Base-by-base conservation (phyloP, 2,888 invertebrate genomes). In the Hecatera dysodea region DNA sequence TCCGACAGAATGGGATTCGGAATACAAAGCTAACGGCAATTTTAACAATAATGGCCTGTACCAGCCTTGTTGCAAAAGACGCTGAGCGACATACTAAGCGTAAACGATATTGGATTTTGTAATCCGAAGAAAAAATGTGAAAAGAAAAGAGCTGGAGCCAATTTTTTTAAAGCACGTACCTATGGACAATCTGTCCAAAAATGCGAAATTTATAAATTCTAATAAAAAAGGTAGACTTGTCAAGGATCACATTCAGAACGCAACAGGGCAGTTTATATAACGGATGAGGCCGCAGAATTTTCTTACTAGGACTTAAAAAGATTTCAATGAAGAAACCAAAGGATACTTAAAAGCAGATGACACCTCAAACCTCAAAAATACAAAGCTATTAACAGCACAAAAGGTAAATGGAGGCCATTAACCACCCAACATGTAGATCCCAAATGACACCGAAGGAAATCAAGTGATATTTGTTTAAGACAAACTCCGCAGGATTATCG, bases 21-120 rank as follows among this genome's bases (percentile, higher is more conserved):
- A 75, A 79, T 63, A 81, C 72, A 74, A 79, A 86, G 76, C 73
- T 72, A 81, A 83, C 63, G 64, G 78, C 70, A 81, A 82, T 80
- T 70, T 76, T 79, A 79, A 78, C 78, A 85, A 80, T 79, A 83
- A 85, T 79, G 39, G 55, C 55, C 27, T 68, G 60, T 80, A 71
- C 46, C 67, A 75, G 56, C 52, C 67, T 71, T 80, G 70, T 82
- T 74, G 56, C 72, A 66, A 72, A 82, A 82, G 68, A 73, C 72
- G 60, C 46, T 75, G 69, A 73, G 66, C 64, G 64, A 79, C 56
- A 66, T 73, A 72, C 78, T 56, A 73, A 78, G 50, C 67, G 78
- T 69, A 79, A 79, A 62, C 68, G 72, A 76, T 73, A 67, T 71
- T 75, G 62, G 69, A 69, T 59, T 63, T 68, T 55, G 59, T 46